Evolutionary conservation across 2,797 vertebrate species (phyloP).

Genomic region (Acanthurus tractus): DNA sequence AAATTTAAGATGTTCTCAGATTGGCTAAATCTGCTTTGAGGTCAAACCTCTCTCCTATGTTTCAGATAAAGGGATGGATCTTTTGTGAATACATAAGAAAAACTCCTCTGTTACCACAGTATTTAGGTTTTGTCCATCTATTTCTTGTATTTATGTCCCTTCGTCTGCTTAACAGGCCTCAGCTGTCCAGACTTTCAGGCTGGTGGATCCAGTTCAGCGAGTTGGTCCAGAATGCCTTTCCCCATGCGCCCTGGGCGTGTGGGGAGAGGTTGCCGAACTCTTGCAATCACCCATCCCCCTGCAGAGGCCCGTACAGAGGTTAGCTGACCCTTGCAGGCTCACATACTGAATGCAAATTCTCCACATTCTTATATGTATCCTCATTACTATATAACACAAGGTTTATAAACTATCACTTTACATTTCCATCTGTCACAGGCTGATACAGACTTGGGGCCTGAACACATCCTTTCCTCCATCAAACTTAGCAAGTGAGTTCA

Average conservation of each 20-base stretch:
- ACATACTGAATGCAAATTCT: background rate
- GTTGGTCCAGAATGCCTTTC: conserved; percentile 66
- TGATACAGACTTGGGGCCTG: conserved; percentile 65
- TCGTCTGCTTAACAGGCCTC: conserved; percentile 79
- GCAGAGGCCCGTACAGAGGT: conserved; percentile 73
- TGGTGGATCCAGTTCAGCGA: conserved; percentile 41
- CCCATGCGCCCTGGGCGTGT: conserved; percentile 55
- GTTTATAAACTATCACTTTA: conserved; percentile 10
- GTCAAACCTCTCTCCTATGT: conserved; percentile 9
- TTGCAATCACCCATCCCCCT: conserved; percentile 36
- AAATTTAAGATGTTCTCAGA: background rate
- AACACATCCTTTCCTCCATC: conserved; percentile 77
- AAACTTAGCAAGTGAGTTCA: conserved; percentile 84
- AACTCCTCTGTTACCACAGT: background rate
- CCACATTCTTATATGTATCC: background rate
- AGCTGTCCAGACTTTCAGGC: conserved; percentile 77
- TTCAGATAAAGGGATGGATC: background rate
- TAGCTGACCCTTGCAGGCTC: conserved; percentile 26
- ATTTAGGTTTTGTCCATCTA: background rate
- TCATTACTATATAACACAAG: too few relatives aligned
- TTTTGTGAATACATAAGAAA: background rate
- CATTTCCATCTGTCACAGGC: conserved; percentile 71
- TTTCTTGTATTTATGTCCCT: conserved; percentile 39
- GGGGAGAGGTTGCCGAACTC: conserved; percentile 57
- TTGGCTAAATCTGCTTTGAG: background rate